Base-by-base conservation (phyloP, 2,888 invertebrate genomes). In the Drosophila fungiperda region DNA sequence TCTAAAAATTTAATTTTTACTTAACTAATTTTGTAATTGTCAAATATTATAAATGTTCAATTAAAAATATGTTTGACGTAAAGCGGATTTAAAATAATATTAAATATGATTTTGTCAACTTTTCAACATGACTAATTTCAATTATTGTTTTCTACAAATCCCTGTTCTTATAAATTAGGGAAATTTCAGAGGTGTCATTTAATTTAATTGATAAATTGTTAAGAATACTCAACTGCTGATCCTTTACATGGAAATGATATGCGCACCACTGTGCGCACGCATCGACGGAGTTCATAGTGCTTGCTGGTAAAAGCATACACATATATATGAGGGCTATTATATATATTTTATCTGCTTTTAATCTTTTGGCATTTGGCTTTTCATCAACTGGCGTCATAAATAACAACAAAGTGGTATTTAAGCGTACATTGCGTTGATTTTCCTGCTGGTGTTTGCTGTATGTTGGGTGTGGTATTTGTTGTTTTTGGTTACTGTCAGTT, bases 361-460 rank as follows among this genome's bases (percentile, higher is more conserved):
- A 89, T 87, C 89, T 87, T 80, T 80, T 83, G 83, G 79, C 82
- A 84, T 78, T 89, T 82, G 83, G 82, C 88, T 90, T 90, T 90
- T 90, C 91, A 90, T 90, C 90, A 87, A 78, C 76, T 71, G 76
- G 76, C 82, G 78, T 82, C 82, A 90, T 91, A 91, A 90, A 91
- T 90, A 91, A 91, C 83, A 87, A 78, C 80, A 87, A 87, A 89
- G 81, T 82, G 87, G 78, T 72, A 79, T 80, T 83, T 75, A 81
- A 83, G 77, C 73, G 83, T 57, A 52, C 69, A 73, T 68, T 78
- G 80, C 77, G 74, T 76, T 74, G 79, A 60, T 73, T 69, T 83
- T 67, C 59, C 63, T 61, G 66, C 68, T 74, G 55, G 61, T 40
- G 20, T 52, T 42, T 62, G 61, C 58, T 67, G 35, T 49, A 64